Evolutionary conservation across 1,140 invertebrate species (phyloP).

Genomic region (Geopemphigus sp.): DNA sequence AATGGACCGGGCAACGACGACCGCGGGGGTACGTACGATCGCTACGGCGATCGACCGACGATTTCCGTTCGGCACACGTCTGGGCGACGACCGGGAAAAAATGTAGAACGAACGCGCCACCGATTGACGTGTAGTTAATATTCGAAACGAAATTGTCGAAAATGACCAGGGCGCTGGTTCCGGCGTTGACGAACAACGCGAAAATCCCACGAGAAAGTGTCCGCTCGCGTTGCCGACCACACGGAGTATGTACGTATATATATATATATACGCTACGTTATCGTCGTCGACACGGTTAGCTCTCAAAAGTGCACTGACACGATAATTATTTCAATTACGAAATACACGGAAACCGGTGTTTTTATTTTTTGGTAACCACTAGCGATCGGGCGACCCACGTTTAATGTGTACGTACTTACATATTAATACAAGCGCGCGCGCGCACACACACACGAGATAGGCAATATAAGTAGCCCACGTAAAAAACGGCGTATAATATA

Average conservation of each 20-base stretch:
- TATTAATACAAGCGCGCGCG: not conserved
- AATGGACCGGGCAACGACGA: too few relatives aligned
- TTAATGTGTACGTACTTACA: not conserved
- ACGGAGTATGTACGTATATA: not conserved
- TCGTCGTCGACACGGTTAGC: not conserved
- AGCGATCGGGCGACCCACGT: not conserved
- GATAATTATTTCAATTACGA: slow-evolving; percentile 20
- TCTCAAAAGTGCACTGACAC: not conserved
- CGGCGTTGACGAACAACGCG: too few relatives aligned
- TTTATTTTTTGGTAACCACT: not conserved
- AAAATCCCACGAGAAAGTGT: not conserved
- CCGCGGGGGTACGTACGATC: too few relatives aligned
- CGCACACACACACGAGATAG: too few relatives aligned
- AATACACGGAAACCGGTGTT: slow-evolving; percentile 2
- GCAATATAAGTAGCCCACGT: slow-evolving; percentile 24
- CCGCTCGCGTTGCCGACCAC: not conserved
- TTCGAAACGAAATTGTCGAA: too few relatives aligned
- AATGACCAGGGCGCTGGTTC: too few relatives aligned
- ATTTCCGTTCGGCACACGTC: too few relatives aligned
- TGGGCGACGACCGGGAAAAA: too few relatives aligned
- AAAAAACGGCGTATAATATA: not conserved
- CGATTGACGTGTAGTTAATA: too few relatives aligned
- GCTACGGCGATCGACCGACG: too few relatives aligned
- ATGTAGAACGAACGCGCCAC: too few relatives aligned
- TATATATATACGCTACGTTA: not conserved